A percentile compares a stretch with the other conserved stretches of the same genome.
phyloP scores from a whole-genome alignment of 2,797 vertebrate species.

The Gobionotothen gibberifrons region DNA sequence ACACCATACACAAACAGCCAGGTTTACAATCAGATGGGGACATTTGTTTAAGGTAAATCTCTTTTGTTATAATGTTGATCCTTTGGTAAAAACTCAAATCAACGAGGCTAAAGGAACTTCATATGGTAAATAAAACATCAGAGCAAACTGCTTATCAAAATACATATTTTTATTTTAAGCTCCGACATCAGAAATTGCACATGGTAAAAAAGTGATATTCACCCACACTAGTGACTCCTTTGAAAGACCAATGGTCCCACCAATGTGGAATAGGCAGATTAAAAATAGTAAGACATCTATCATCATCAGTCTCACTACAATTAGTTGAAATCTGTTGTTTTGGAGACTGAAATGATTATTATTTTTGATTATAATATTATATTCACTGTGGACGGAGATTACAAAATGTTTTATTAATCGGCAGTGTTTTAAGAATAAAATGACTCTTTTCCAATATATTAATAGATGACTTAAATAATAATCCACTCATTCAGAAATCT shows the following conservation, averaged over 20 bases:
- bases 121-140: constrained; percentile 2
- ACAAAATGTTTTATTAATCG: background rate
- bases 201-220: constrained; percentile 48
- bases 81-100: background rate
- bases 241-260: constrained; percentile 22
- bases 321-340: background rate
- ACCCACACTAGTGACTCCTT: constrained; percentile 24
- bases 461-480: constrained; percentile 32
- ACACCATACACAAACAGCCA: background rate
- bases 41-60: background rate
- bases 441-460: constrained; percentile 31
- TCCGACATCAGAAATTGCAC: constrained; percentile 51
- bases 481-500: constrained; percentile 19
- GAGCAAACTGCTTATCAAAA: constrained; percentile 70
- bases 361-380: background rate
- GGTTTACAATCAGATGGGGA: background rate
- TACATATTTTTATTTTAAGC: constrained; percentile 74
- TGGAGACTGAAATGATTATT: background rate
- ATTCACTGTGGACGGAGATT: background rate
- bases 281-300: constrained; percentile 26
- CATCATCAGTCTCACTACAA: constrained; percentile 1
- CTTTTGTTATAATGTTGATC: background rate
- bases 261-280: constrained; percentile 8
- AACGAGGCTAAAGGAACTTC: background rate
- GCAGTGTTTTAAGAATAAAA: constrained; percentile 11